Evolutionary conservation across 2,797 vertebrate genomes (phyloP).

Genomic region (Fistularia commersonii): DNA sequence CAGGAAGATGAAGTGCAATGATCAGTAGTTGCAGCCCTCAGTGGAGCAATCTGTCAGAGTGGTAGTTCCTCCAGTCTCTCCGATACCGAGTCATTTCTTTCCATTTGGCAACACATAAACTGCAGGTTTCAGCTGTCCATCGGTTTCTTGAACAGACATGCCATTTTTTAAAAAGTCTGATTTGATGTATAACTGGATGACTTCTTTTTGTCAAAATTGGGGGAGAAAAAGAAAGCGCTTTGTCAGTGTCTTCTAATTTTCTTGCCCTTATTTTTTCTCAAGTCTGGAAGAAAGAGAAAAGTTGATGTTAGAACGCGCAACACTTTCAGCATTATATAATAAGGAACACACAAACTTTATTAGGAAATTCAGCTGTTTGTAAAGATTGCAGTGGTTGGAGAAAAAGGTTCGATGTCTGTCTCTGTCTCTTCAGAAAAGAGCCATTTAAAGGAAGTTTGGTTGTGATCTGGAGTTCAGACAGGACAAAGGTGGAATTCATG

Average conservation of each 20-base stretch:
- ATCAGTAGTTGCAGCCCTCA: conserved; percentile 51
- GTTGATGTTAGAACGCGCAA: neutral
- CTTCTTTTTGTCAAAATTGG: conserved; percentile 12
- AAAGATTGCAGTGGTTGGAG: too few relatives aligned
- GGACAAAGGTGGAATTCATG: too few relatives aligned
- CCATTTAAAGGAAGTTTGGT: too few relatives aligned
- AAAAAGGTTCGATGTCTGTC: too few relatives aligned
- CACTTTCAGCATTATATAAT: too few relatives aligned
- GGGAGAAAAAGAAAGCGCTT: conserved; percentile 47
- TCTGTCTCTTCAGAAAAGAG: too few relatives aligned
- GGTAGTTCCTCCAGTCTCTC: conserved; percentile 14
- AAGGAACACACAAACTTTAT: too few relatives aligned
- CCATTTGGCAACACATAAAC: conserved; percentile 40
- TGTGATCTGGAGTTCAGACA: too few relatives aligned
- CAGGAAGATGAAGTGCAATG: conserved; percentile 65
- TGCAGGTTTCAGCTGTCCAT: too few relatives aligned
- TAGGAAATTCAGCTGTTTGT: too few relatives aligned
- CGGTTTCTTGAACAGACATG: conserved; percentile 31
- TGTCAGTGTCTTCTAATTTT: conserved; percentile 45
- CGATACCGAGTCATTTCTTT: conserved; percentile 19
- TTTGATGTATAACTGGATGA: conserved; percentile 37
- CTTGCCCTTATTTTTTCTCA: conserved; percentile 64
- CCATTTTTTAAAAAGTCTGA: conserved; percentile 39
- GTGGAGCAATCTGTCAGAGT: conserved; percentile 25
- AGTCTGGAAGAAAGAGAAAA: conserved; percentile 44